Conservation (phyloP, 2,797 vertebrate genomes). For the Hafferia zeledoni region DNA sequence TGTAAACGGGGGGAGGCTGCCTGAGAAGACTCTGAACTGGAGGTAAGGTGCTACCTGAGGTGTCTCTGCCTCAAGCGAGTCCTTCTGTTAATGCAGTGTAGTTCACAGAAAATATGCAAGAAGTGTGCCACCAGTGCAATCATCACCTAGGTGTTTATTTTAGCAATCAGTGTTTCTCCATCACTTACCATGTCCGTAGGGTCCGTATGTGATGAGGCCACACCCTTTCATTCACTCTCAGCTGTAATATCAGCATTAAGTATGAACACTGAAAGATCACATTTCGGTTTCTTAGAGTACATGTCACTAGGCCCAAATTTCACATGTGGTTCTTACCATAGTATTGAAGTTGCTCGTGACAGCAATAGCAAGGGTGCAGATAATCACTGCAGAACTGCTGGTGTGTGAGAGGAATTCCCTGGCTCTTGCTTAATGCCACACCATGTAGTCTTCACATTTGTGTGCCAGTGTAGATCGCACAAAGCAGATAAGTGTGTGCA, state of each 20-base stretch:
- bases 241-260: neutral
- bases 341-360: neutral
- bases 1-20: neutral
- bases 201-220: neutral
- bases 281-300: neutral
- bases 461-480: neutral
- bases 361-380: neutral
- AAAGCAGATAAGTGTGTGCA: neutral
- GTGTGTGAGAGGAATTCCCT: neutral
- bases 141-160: neutral
- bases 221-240: neutral
- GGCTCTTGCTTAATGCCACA: neutral
- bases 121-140: neutral
- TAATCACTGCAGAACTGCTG: neutral
- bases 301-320: neutral
- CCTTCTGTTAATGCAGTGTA: accelerated
- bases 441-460: neutral
- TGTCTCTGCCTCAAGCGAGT: neutral
- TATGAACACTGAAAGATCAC: neutral
- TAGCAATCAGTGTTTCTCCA: neutral
- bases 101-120: neutral
- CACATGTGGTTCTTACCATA: neutral
- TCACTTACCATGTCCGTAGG: accelerated
- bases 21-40: neutral
- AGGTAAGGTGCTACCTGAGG: neutral